phyloP scores from a whole-genome alignment of 1,140 invertebrate genomes.

The Sinonovacula constricta region DNA sequence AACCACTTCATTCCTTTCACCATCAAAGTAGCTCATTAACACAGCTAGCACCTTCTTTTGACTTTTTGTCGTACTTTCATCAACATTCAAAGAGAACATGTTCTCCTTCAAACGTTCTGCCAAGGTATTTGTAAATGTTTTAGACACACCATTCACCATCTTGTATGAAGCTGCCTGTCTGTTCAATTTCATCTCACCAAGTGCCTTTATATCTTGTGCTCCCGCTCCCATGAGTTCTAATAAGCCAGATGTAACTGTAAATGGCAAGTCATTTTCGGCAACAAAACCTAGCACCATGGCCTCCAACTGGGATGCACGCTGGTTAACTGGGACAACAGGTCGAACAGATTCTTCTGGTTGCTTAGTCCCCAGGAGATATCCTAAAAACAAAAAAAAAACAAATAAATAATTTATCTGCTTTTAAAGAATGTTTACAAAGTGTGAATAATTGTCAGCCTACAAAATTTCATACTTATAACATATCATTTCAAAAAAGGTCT shows the following conservation, averaged over 20 bases:
- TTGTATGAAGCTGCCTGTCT: slow-evolving; percentile 5
- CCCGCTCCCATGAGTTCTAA: slow-evolving; percentile 1
- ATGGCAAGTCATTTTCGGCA: slow-evolving; percentile 13
- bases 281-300: slow-evolving; percentile 17
- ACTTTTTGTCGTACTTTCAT: too few relatives aligned
- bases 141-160: too few relatives aligned
- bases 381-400: not conserved
- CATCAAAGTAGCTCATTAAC: too few relatives aligned
- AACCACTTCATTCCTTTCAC: too few relatives aligned
- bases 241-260: not conserved
- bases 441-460: not conserved
- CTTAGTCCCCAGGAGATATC: not conserved
- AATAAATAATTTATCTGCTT: not conserved
- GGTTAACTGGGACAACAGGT: slow-evolving; percentile 8
- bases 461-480: not conserved
- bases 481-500: too few relatives aligned
- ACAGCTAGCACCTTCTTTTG: too few relatives aligned
- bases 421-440: not conserved
- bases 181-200: not conserved
- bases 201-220: not conserved
- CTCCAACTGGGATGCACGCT: slow-evolving; percentile 3
- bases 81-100: not conserved
- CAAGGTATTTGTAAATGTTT: not conserved
- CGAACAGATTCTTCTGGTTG: not conserved
- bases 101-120: not conserved